Evolutionary conservation across 1,140 invertebrate species (phyloP).

Genomic region (Heliconius eleuchia): DNA sequence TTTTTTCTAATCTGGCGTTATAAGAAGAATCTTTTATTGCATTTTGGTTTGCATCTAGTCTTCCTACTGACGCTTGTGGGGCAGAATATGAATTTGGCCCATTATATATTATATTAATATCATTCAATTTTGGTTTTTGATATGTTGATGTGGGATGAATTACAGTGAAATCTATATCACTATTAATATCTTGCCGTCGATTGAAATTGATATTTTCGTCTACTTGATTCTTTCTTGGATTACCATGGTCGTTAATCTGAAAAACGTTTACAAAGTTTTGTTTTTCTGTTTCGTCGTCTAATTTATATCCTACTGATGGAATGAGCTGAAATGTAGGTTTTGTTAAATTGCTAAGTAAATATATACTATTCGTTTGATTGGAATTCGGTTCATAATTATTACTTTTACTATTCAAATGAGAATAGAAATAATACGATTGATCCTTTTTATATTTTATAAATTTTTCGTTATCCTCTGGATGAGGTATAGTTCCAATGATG

Average conservation of each 20-base stretch:
- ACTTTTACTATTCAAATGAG: conserved; percentile 51
- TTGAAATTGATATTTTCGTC: conserved; percentile 37
- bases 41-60: conserved; percentile 43
- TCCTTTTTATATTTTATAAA: conserved; percentile 69
- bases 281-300: conserved; percentile 61
- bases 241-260: conserved; percentile 55
- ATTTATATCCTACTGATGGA: conserved; percentile 64
- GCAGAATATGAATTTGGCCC: conserved; percentile 71
- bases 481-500: conserved; percentile 64
- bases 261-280: conserved; percentile 57
- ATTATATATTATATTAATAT: conserved; percentile 52
- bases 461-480: conserved; percentile 68
- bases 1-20: conserved; percentile 60
- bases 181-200: conserved; percentile 42
- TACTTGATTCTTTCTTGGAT: conserved; percentile 38
- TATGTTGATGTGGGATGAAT: conserved; percentile 46
- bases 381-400: conserved; percentile 23
- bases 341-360: conserved; percentile 33
- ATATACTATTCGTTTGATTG: neutral
- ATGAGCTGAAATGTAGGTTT: conserved; percentile 58
- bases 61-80: conserved; percentile 63
- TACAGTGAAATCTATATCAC: conserved; percentile 53
- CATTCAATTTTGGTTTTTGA: conserved; percentile 42
- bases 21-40: conserved; percentile 42
- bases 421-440: conserved; percentile 66